Conservation (phyloP, 2,113 vertebrate genomes). For the Thermophis baileyi region DNA sequence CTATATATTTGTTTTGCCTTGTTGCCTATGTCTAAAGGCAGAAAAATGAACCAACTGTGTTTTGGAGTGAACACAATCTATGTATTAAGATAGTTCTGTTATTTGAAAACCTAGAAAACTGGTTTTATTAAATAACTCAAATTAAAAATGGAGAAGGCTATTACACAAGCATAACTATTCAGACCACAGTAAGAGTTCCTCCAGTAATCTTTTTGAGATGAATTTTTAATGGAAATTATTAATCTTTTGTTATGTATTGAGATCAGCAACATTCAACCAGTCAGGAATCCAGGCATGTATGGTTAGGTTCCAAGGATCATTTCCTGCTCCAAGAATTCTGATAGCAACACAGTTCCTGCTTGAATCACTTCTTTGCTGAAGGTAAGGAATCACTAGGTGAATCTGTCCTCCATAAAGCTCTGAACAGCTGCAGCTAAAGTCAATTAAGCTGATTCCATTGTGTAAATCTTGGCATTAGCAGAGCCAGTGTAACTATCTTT, state of each 20-base stretch:
- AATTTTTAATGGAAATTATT: background rate
- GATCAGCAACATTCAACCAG: background rate
- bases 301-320: background rate
- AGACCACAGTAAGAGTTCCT: background rate
- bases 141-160: background rate
- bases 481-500: background rate
- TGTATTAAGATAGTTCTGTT: background rate
- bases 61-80: background rate
- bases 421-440: background rate
- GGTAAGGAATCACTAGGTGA: background rate
- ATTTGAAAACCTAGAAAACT: background rate
- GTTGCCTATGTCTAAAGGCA: background rate
- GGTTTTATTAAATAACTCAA: background rate
- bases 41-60: background rate
- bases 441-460: background rate
- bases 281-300: background rate
- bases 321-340: background rate
- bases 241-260: background rate
- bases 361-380: background rate
- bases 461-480: background rate
- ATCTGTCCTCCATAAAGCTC: background rate
- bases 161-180: background rate
- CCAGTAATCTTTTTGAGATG: background rate
- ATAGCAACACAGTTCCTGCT: background rate
- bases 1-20: background rate